A percentile compares a stretch with the other conserved stretches of the same genome.
These are phyloP conservation scores for Pangasius sanitwongsei DNA, from an alignment of 2,797 vertebrate genomes.

Conservation along the genomic window DNA sequence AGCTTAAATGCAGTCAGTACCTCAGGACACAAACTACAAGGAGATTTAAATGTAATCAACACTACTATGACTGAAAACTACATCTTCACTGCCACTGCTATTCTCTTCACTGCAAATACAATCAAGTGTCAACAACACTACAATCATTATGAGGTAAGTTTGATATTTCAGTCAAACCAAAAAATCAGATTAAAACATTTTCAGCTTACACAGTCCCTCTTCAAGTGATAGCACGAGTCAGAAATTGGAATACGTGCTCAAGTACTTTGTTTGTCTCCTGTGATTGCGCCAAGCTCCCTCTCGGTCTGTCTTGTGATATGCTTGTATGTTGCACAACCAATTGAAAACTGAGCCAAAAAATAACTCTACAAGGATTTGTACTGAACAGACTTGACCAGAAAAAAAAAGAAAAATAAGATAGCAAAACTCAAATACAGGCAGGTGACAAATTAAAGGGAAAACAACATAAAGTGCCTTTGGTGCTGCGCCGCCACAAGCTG, in stretches of 20 bases:
- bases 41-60: not conserved
- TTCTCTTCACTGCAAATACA: conserved; percentile 54
- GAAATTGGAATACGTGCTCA: not conserved
- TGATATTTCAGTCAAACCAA: conserved; percentile 29
- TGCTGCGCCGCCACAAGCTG: not conserved
- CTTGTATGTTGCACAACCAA: conserved; percentile 25
- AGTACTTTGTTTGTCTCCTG: not conserved
- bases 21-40: not conserved
- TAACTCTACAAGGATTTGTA: conserved; percentile 20
- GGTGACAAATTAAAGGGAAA: not conserved
- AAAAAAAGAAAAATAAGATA: not conserved
- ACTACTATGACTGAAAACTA: not conserved
- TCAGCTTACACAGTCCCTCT: conserved; percentile 29
- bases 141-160: conserved; percentile 60
- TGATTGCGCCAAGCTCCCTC: conserved; percentile 18
- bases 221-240: not conserved
- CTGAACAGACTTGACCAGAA: conserved; percentile 15
- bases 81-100: conserved; percentile 40
- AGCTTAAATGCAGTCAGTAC: conserved; percentile 19
- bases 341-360: conserved; percentile 15
- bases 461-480: not conserved
- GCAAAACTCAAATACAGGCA: not conserved
- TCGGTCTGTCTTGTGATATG: conserved; percentile 24
- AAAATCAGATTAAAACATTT: conserved; percentile 42
- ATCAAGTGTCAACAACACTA: conserved; percentile 66